Percentiles rank a stretch among this genome's conserved stretches.
phyloP scores from a whole-genome alignment of 1,140 invertebrate genomes.

The Ctenoplectra terminalis region DNA sequence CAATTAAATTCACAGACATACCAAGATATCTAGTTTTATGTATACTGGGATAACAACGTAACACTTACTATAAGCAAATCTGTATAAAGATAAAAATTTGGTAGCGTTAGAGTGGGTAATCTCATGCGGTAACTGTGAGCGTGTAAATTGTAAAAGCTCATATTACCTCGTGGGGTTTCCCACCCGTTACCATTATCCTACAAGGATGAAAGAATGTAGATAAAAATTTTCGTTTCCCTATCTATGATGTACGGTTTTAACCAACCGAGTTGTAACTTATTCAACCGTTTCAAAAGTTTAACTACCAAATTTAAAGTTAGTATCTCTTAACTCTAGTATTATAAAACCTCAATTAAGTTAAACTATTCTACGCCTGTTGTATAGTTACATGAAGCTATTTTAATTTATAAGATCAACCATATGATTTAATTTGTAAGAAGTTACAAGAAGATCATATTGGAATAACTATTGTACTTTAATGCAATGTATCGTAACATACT shows the following conservation, averaged over 20 bases:
- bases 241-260: constrained; percentile 1
- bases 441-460: background rate
- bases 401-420: constrained; percentile 1
- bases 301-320: background rate
- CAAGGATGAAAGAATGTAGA: constrained; percentile 59
- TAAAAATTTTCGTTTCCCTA: constrained; percentile 12
- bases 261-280: background rate
- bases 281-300: background rate
- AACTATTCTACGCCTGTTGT: background rate
- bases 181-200: constrained; percentile 81
- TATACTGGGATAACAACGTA: background rate
- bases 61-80: background rate
- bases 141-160: constrained; percentile 85
- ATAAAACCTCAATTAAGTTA: background rate
- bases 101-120: constrained; percentile 87
- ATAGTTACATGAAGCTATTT: background rate
- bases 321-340: background rate
- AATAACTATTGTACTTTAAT: background rate
- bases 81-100: constrained; percentile 63
- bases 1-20: background rate
- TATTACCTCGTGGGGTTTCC: constrained; percentile 90
- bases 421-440: constrained; percentile 18
- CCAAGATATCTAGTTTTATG: background rate
- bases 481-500: constrained; percentile 48
- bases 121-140: constrained; percentile 97